Conservation (phyloP, 2,797 vertebrate species). For the Avahi laniger region DNA sequence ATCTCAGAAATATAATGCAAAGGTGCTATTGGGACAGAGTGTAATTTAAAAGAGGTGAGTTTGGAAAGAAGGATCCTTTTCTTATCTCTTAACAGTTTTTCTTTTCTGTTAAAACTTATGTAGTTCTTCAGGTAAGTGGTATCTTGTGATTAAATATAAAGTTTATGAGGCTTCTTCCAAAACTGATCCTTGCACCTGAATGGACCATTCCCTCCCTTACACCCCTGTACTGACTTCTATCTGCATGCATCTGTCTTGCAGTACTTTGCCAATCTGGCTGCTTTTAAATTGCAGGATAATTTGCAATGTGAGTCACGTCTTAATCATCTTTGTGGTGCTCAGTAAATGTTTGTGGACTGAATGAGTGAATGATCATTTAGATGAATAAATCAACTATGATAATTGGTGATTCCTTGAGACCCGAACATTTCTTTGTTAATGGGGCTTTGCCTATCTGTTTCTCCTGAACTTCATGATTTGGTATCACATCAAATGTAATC, state of each 20-base stretch:
- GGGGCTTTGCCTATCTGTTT: not conserved
- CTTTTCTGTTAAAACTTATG: not conserved
- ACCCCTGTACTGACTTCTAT: not conserved
- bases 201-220: not conserved
- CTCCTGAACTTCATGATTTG: not conserved
- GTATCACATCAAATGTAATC: not conserved
- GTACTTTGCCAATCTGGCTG: not conserved
- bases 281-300: not conserved
- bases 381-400: not conserved
- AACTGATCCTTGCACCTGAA: not conserved
- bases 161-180: not conserved
- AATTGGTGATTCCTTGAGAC: not conserved
- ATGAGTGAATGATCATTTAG: not conserved
- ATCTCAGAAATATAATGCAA: not conserved
- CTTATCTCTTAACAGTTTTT: not conserved
- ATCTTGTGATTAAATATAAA: not conserved
- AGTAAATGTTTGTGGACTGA: slow-evolving; percentile 2
- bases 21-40: not conserved
- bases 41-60: not conserved
- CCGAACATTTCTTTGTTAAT: not conserved
- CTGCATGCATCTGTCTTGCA: not conserved
- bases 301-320: not conserved
- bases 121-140: not conserved
- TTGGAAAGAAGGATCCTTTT: not conserved
- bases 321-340: not conserved